phyloP scores from a whole-genome alignment of 2,888 invertebrate genomes.

The Troilus luridus region DNA sequence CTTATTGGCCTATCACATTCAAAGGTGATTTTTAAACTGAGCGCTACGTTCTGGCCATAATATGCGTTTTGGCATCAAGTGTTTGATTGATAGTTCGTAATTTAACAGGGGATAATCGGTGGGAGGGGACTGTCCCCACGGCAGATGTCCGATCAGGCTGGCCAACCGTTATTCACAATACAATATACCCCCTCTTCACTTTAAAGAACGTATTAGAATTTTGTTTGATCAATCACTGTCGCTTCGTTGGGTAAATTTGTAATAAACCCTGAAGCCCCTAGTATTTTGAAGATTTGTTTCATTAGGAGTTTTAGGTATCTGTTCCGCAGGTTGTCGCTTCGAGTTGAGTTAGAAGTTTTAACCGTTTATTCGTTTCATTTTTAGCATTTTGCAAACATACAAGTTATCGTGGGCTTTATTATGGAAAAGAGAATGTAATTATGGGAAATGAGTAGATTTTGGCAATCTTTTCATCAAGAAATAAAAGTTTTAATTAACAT shows the following conservation, averaged over 20 bases:
- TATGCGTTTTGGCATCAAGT: background rate
- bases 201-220: background rate
- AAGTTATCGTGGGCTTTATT: too few relatives aligned
- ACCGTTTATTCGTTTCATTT: too few relatives aligned
- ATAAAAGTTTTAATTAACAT: too few relatives aligned
- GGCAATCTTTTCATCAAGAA: too few relatives aligned
- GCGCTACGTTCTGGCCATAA: background rate
- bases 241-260: background rate
- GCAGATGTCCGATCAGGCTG: conserved; percentile 22
- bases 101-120: conserved; percentile 4
- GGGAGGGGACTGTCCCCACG: conserved; percentile 17
- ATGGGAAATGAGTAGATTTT: too few relatives aligned
- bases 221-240: background rate
- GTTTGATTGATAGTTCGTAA: background rate
- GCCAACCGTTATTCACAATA: conserved; percentile 20
- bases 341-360: too few relatives aligned
- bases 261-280: background rate
- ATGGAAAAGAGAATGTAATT: too few relatives aligned
- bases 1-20: background rate
- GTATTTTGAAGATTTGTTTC: background rate
- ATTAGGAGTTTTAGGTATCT: too few relatives aligned
- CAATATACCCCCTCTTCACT: background rate
- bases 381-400: too few relatives aligned
- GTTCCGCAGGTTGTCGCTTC: too few relatives aligned
- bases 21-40: background rate